Base-by-base conservation (phyloP, 2,888 invertebrate genomes). In the Diplazon laetatorius region DNA sequence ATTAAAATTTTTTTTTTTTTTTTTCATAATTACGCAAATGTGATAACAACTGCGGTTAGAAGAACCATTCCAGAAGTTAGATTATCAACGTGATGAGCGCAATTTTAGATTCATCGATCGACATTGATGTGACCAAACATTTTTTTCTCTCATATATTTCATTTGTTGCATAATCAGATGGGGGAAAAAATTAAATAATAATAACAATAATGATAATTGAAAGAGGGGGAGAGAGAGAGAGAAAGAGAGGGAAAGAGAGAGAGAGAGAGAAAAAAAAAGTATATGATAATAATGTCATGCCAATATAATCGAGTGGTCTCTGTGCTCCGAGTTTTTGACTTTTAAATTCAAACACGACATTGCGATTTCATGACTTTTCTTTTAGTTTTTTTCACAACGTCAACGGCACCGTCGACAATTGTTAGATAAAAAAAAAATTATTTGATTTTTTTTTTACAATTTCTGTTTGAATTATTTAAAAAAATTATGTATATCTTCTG, bases 21-120 rank as follows among this genome's bases (percentile, higher is more conserved):
- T n/a, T 46, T 18, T 62, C 44, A 55, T 44, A 25, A 74, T 52
- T n/a, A n/a, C n/a, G n/a, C n/a, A n/a, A 10, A n/a, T 60, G 25
- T 57, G 66, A 37, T 55, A 39, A 57, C 48, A 48, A 68, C 82
- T 86, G 73, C 62, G 78, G 86, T 89, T 88, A 86, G 83, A 87
- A 87, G 84, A 88, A 89, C 85, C 88, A 89, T 89, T 88, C 86
- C 86, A 84, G n/a, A n/a, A 86, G 88, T 88, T 89, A 88, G 88
- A 89, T n/a, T 83, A 14, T 22, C 2, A 42, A 57, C 37, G 55
- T 62, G n/a, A 22, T 60, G 66, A 60, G 42, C 60, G 18, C 73
- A 75, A 77, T 81, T 44, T n/a, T n/a, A n/a, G 44, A 68, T 76
- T 63, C 35, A 65, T 68, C 55, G 2, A 48, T 48, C 30, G n/a